Evolutionary conservation across 2,888 invertebrate genomes (phyloP).

Genomic region (Lasioglossum villosulum): DNA sequence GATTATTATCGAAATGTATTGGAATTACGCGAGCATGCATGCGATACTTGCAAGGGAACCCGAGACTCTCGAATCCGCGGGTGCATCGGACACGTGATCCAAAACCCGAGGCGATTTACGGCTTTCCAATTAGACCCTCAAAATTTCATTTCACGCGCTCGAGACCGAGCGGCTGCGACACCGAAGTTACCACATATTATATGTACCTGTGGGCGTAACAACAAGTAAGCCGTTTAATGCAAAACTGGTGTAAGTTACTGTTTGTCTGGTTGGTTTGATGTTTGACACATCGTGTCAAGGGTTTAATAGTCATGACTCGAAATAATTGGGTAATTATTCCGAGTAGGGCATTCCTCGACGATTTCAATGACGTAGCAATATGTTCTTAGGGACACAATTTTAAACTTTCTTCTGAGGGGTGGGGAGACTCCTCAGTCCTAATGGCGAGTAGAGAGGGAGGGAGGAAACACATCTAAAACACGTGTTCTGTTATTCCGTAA

Average conservation of each 20-base stretch:
- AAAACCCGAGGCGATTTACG: background rate
- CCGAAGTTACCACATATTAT: background rate
- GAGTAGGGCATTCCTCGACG: no score
- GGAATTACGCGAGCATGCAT: constrained; percentile 57
- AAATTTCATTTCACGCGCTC: background rate
- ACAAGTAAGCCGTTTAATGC: background rate
- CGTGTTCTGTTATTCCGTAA: no score
- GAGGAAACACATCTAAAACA: no score
- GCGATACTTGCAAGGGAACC: constrained; percentile 43
- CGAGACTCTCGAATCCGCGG: background rate
- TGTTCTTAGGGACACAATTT: no score
- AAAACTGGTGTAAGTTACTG: background rate
- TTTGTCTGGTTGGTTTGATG: background rate
- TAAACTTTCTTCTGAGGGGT: no score
- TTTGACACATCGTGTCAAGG: background rate
- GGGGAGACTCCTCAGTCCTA: no score
- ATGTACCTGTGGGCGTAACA: background rate
- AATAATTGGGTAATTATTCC: no score
- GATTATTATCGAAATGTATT: constrained; percentile 73
- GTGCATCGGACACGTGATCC: background rate
- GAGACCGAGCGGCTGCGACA: background rate
- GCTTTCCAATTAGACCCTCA: background rate
- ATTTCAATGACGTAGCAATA: no score
- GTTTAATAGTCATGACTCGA: background rate
- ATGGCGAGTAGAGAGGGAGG: no score